These are phyloP conservation scores for Ectropis crepuscularia DNA, from an alignment of 2,888 invertebrate genomes.

Conservation along the genomic window DNA sequence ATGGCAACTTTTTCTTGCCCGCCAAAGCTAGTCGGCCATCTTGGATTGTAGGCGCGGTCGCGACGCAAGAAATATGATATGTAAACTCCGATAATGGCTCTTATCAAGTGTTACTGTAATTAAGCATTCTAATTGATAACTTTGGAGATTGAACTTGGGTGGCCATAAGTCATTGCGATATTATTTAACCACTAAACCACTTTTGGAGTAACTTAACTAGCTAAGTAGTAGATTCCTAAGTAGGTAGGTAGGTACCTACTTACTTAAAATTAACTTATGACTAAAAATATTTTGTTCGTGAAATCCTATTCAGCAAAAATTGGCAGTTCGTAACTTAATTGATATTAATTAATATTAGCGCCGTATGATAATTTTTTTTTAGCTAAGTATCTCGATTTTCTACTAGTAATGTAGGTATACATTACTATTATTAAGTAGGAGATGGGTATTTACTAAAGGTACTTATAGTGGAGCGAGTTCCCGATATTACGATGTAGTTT, in stretches of 20 bases:
- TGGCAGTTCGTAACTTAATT: too few species aligned
- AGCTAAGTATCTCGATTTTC: too few species aligned
- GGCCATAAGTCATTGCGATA: not conserved
- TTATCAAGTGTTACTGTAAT: constrained; percentile 25
- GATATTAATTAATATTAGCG: too few species aligned
- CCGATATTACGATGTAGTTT: too few species aligned
- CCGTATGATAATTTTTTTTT: too few species aligned
- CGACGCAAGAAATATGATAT: constrained; percentile 46
- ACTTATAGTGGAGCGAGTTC: too few species aligned
- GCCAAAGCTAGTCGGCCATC: constrained; percentile 51
- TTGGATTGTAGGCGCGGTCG: constrained; percentile 57
- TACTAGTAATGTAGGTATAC: too few species aligned
- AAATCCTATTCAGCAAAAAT: too few species aligned
- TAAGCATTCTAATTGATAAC: constrained; percentile 29
- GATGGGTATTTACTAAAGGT: too few species aligned
- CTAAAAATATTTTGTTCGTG: too few species aligned
- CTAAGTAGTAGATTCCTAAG: too few species aligned
- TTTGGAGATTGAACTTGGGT: constrained; percentile 14
- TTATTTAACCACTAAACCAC: not conserved
- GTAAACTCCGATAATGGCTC: constrained; percentile 49
- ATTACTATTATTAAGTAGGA: too few species aligned
- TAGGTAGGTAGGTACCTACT: not conserved
- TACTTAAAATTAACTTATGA: not conserved
- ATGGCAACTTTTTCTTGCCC: constrained; percentile 24
- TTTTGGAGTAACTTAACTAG: not conserved